A percentile compares a stretch with the other conserved stretches of the same genome.
Conservation (phyloP, 2,113 vertebrate genomes). For the Hypocryptadius cinnamomeus region DNA sequence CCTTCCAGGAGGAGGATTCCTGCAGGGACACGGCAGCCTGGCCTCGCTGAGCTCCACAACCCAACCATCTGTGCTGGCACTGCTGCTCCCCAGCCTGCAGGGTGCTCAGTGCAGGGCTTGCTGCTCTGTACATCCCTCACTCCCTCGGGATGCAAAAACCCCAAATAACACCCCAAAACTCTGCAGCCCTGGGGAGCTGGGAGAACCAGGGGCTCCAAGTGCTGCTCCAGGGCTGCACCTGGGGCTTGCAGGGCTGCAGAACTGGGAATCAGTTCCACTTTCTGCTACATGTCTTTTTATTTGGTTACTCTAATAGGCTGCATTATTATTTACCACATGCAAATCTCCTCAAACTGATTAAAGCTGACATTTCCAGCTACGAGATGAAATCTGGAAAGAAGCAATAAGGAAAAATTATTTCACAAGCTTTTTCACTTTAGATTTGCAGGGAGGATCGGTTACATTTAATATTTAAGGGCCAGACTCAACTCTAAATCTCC, state of each 20-base stretch:
- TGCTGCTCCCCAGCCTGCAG: neutral
- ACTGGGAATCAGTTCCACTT: neutral
- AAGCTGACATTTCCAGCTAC: neutral
- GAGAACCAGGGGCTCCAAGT: rapidly evolving
- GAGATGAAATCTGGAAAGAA: neutral
- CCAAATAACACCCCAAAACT: neutral
- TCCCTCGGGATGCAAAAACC: neutral
- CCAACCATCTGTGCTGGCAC: neutral
- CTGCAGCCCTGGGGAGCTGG: neutral
- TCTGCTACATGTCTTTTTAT: neutral
- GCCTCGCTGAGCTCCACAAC: neutral
- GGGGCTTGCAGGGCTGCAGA: neutral
- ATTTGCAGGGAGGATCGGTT: conserved; percentile 4
- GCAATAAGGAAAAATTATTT: conserved; percentile 10
- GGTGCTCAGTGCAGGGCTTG: neutral
- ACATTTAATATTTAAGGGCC: neutral
- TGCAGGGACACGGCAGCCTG: neutral
- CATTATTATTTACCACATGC: conserved; percentile 24
- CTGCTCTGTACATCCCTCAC: rapidly evolving
- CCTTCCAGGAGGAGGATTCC: neutral
- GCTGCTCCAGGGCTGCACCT: rapidly evolving
- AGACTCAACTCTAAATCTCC: conserved; percentile 9
- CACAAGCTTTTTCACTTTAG: neutral
- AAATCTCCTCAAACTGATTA: neutral
- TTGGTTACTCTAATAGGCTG: conserved; percentile 1